Evolutionary conservation across 2,113 vertebrate genomes (phyloP), one percentile per base, ranked within the genome.

Genomic region (Eonycteris spelaea): DNA sequence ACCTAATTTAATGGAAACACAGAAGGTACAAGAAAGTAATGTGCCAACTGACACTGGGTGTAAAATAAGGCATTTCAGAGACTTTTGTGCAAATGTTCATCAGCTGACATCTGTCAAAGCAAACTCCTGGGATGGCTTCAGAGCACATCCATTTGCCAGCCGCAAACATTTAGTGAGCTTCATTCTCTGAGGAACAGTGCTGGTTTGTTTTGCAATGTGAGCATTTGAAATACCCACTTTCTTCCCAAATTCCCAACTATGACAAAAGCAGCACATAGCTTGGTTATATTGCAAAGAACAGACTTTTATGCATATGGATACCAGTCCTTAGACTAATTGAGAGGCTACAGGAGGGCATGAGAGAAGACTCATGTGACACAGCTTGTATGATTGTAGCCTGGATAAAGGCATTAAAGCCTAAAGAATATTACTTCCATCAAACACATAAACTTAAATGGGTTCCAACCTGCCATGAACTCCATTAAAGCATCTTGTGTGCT

Each of bases 31-130:
- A 93, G 86, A 95, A 97, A 93, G 95, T 21, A 94, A 96, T 96
- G 93, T 97, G 93, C 91, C 96, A 97, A 86, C 63, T 96, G 94
- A 97, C 93, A 93, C 15, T 22, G 97, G 91, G 45, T 91, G 30
- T 89, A 97, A 97, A 97, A 93, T 95, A 94, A 91, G 89, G 91
- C 93, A 96, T 95, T 97, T 95, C 78, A 73, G 78, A 97, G 91
- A 95, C 91, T 97, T 97, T 96, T 97, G 97, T 97, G 91, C 91
- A 96, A 95, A 96, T 85, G 94, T 97, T 93, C 97, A 90, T 96
- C 95, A 96, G 83, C 73, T 94, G 96, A 96, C 95, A 97, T 97
- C 97, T 97, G 97, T 96, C 96, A 97, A 96, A 97, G 83, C 95
- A 94, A 95, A 61, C 94, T 93, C 79, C 19, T 9, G 96, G 94